Percentiles rank a stretch among this genome's conserved stretches.
Evolutionary conservation across 2,797 vertebrate genomes (phyloP).

Genomic region (Masticophis lateralis): DNA sequence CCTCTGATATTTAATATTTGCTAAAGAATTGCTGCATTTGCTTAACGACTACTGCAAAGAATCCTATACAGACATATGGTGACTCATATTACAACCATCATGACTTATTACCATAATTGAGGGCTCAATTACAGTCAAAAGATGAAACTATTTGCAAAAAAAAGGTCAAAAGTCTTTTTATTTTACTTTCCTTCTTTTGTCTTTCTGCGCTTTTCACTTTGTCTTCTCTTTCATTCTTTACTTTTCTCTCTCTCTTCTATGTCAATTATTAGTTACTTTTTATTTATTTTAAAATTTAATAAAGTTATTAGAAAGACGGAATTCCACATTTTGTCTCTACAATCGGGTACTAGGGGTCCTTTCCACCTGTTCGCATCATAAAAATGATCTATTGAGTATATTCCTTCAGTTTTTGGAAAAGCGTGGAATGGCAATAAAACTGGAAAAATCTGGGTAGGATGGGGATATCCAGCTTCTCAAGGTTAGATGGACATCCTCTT

Average conservation of each 20-base stretch:
- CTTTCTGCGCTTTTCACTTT: neutral
- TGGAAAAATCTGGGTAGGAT: neutral
- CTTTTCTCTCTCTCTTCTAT: neutral
- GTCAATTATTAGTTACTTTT: neutral
- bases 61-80: neutral
- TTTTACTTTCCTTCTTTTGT: neutral
- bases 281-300: neutral
- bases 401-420: neutral
- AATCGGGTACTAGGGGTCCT: neutral
- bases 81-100: neutral
- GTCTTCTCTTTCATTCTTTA: neutral
- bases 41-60: neutral
- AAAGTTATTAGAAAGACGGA: neutral
- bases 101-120: neutral
- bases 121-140: neutral
- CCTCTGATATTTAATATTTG: too few relatives aligned
- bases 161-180: neutral
- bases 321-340: neutral
- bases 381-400: neutral
- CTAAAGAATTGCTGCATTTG: too few relatives aligned
- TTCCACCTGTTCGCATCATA: neutral
- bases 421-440: neutral
- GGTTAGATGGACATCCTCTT: neutral
- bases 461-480: neutral
- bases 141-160: neutral